Evolutionary conservation across 2,113 vertebrate genomes (phyloP), one percentile per base, ranked within the genome.

Genomic region (Halcyon malimbica): DNA sequence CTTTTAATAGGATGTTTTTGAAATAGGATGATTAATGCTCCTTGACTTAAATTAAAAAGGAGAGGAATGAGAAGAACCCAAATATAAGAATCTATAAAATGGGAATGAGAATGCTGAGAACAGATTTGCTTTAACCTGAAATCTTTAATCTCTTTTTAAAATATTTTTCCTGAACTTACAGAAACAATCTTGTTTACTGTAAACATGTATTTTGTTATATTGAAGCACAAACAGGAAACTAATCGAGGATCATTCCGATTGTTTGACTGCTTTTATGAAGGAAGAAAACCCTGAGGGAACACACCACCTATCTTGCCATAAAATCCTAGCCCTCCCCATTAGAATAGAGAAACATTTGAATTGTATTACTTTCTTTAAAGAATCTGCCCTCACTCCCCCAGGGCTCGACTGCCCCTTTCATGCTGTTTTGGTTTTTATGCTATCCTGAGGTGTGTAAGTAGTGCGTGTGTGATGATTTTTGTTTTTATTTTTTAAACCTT

Each of bases 401-500:
- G 0, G 7, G 9, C n/a, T 37, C 0, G 0, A 50, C 16, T 9
- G 23, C 65, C 9, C 4, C 13, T 83, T 33, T 25, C 51, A 13
- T 26, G 8, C 19, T 39, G 16, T 37, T 80, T 33, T 65, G 41
- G 2, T 54, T 63, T 69, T 76, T 57, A 77, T 0, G 2, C 18
- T 35, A 50, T 24, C 11, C 44, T 28, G 37, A 67, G 62, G 19
- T 48, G 35, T 44, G 39, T 46, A 41, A 71, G n/a, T 35, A n/a
- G 7, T 29, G 7, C 7, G 0, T 19, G 33, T 13, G 50, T 67
- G n/a, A 41, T 53, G 57, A 60, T 41, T 85, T 80, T 70, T 5
- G 23, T 1, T 19, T 75, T 35, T 14, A 21, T 48, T 70, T 91
- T 87, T 79, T 42, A 83, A 79, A 28, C 60, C 14, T 57, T 57